phyloP scores from a whole-genome alignment of 2,797 vertebrate genomes.

The Mastacembelus armatus region DNA sequence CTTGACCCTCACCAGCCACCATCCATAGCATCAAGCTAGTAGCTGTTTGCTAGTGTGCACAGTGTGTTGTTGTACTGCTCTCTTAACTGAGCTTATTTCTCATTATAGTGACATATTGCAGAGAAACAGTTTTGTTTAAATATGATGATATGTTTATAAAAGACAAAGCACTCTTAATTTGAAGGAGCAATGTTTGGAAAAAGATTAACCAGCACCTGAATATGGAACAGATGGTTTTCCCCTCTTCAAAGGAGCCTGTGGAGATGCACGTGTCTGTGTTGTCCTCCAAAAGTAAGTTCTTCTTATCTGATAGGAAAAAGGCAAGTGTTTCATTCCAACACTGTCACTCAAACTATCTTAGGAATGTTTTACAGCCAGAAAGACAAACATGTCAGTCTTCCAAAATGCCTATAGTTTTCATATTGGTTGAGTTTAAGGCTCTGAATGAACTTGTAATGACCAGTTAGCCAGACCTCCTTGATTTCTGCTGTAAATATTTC shows the following conservation, averaged over 20 bases:
- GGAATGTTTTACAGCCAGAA: neutral
- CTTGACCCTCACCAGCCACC: conserved; percentile 22
- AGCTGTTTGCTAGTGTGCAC: neutral
- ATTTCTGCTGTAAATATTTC: too few species aligned
- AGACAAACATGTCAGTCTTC: neutral
- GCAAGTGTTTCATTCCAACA: neutral
- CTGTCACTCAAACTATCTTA: neutral
- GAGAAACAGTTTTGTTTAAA: neutral
- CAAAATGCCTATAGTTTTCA: too few species aligned
- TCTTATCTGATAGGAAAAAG: neutral
- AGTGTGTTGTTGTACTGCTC: neutral
- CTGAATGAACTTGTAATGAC: too few species aligned
- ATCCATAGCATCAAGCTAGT: neutral
- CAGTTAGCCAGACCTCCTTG: too few species aligned
- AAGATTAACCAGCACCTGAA: neutral
- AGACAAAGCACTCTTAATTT: neutral
- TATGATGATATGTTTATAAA: neutral
- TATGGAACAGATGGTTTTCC: neutral
- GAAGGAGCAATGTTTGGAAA: neutral
- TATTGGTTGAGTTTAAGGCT: too few species aligned
- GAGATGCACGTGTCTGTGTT: neutral
- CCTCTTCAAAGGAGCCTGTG: neutral
- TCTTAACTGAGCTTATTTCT: neutral
- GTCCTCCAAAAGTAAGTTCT: conserved; percentile 15
- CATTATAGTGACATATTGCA: neutral